A percentile compares a stretch with the other conserved stretches of the same genome.
These are phyloP conservation scores for Dendrophyllia cribrosa DNA, from an alignment of 64 coral and sea anemone species.

Conservation along the genomic window DNA sequence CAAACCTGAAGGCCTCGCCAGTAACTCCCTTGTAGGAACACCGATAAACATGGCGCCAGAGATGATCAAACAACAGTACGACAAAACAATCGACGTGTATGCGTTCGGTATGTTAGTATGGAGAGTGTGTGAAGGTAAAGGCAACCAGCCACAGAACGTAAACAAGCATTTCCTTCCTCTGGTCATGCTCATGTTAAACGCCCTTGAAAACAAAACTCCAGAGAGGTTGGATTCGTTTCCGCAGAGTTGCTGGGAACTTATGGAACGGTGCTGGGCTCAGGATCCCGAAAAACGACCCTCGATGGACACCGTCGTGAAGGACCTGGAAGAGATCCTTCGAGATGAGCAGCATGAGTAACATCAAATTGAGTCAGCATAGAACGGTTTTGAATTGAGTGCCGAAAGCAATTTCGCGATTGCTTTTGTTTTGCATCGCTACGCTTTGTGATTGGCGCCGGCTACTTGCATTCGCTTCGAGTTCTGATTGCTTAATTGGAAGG, in stretches of 20 bases:
- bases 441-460: too few relatives aligned
- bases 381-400: too few relatives aligned
- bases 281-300: constrained; percentile 45
- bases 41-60: constrained; percentile 72
- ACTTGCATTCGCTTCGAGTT: too few relatives aligned
- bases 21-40: constrained; percentile 64
- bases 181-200: constrained; percentile 67
- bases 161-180: constrained; percentile 43
- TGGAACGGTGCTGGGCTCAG: constrained; percentile 69
- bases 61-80: constrained; percentile 65
- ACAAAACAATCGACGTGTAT: constrained; percentile 75
- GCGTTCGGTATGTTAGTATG: constrained; percentile 75
- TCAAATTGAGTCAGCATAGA: too few relatives aligned
- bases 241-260: constrained; percentile 57
- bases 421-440: too few relatives aligned
- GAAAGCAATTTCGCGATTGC: too few relatives aligned
- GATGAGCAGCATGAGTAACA: not conserved
- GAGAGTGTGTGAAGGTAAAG: constrained; percentile 70
- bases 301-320: constrained; percentile 29
- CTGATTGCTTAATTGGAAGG: too few relatives aligned
- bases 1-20: constrained; percentile 60
- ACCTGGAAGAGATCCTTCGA: constrained; percentile 42
- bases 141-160: constrained; percentile 68
- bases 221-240: constrained; percentile 59
- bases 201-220: constrained; percentile 61